Evolutionary conservation across 2,888 invertebrate species (phyloP).

Genomic region (Megastigmus dorsalis): DNA sequence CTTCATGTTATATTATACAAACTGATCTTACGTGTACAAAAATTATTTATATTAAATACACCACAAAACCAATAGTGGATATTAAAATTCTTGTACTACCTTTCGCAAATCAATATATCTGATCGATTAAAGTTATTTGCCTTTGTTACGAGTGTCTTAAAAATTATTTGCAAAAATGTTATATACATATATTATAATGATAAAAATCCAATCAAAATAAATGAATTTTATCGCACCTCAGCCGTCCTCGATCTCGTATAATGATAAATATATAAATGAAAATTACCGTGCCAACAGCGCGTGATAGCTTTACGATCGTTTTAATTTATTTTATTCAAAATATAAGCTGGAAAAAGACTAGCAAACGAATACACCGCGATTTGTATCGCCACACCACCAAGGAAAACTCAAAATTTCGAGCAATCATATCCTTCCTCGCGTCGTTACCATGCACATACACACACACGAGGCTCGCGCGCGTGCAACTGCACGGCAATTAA

Average conservation of each 20-base stretch:
- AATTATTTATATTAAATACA: too few species aligned
- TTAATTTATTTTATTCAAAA: background rate
- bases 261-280: conserved; percentile 10
- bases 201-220: too few species aligned
- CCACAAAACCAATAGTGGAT: too few species aligned
- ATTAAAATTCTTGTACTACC: too few species aligned
- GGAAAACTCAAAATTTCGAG: conserved; percentile 34
- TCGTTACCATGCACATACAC: too few species aligned
- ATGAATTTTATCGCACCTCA: background rate
- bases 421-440: background rate
- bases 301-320: background rate
- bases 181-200: too few species aligned
- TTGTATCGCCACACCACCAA: background rate
- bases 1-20: background rate
- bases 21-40: too few species aligned
- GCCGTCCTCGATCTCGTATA: background rate
- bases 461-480: background rate
- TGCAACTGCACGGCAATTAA: conserved; percentile 41
- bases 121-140: too few species aligned
- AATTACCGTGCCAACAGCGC: background rate
- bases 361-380: too few species aligned
- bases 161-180: too few species aligned
- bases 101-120: too few species aligned
- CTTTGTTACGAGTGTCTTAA: too few species aligned
- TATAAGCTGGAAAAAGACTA: background rate